Percentiles rank a stretch among this genome's conserved stretches.
Evolutionary conservation across 2,888 invertebrate species (phyloP).

Genomic region (Aphodius granarius): DNA sequence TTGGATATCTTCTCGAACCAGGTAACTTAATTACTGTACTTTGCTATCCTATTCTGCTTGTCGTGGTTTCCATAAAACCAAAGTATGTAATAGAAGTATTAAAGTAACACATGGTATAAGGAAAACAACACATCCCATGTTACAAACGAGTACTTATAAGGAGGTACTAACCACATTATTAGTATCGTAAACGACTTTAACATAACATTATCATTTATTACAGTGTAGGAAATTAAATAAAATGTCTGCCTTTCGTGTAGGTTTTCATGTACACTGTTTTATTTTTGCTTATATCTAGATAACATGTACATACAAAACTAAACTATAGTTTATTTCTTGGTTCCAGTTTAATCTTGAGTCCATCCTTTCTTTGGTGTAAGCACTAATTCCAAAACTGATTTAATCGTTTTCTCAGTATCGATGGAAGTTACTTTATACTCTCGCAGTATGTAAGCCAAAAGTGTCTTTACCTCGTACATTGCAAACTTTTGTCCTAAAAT

Average conservation of each 20-base stretch:
- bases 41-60: conserved; percentile 7
- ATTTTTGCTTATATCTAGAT: no score
- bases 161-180: no score
- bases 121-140: background rate
- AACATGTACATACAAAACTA: no score
- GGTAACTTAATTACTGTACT: conserved; percentile 22
- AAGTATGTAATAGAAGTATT: background rate
- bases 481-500: background rate
- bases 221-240: background rate
- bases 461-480: background rate
- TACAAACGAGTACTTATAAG: background rate
- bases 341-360: background rate
- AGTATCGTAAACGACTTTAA: no score
- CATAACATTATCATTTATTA: background rate
- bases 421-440: background rate
- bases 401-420: background rate
- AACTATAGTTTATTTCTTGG: background rate
- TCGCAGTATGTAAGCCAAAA: background rate
- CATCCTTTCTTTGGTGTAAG: conserved; percentile 2
- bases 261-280: no score
- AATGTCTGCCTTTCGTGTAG: no score
- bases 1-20: conserved; percentile 16
- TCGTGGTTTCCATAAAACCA: background rate
- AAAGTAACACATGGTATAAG: background rate
- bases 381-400: background rate